Evolutionary conservation across 2,113 vertebrate species (phyloP), one percentile per base, ranked within the genome.

Genomic region (Rhinolophus ferrumequinum): DNA sequence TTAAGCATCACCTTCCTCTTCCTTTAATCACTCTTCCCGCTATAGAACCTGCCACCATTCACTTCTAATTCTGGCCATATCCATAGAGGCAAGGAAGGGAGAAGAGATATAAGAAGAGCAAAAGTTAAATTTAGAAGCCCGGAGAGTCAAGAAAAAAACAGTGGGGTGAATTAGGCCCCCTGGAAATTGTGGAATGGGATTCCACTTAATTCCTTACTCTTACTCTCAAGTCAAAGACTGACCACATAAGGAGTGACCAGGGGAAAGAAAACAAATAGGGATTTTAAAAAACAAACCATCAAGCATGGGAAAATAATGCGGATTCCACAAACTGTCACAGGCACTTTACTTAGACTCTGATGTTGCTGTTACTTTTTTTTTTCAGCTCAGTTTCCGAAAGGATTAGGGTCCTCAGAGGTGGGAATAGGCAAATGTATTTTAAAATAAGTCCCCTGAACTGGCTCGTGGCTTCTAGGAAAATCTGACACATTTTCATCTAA

Each of bases 401-500:
- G n/a, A 81, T 77, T 88, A 94, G 77, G 21, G 30, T 58, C 67
- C 82, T 88, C 69, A 38, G 69, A 88, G 38, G 54, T 19, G 69
- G 52, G 58, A 93, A 96, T 1, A 90, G 47, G 64, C 56, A 86
- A 86, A 94, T 62, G 22, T 67, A 90, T 94, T 95, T 93, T 79
- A 84, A 95, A 86, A 94, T 47, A 8, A 76, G 35, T 94, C 26
- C 33, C 58, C n/a, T 85, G 44, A 82, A 92, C 24, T 64, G 81
- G 60, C 35, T 94, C 41, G 66, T 47, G 26, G 66, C 41, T 93
- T 88, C 77, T 93, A 96, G 80, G 77, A 88, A 91, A 93, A 90
- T 28, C n/a, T 83, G 91, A 82, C 72, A 90, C 22, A 64, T 94
- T 93, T 97, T 58, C 91, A 94, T 38, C 81, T 94, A 94, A 90